phyloP scores from a whole-genome alignment of 2,888 invertebrate genomes.

The Leptopilina myrica region DNA sequence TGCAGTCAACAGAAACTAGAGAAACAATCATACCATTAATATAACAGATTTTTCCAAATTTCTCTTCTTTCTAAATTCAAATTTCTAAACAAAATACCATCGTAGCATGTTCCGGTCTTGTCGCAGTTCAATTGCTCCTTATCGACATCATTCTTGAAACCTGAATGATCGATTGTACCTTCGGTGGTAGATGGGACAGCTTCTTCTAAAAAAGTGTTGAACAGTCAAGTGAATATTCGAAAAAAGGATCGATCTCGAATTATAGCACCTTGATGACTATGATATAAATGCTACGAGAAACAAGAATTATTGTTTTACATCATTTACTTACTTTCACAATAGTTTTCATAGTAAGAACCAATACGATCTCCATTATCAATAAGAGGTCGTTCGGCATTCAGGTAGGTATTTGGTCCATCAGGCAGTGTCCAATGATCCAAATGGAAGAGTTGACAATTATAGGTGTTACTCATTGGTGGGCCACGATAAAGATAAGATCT shows the following conservation, averaged over 20 bases:
- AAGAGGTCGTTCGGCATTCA: slow-evolving; percentile 92
- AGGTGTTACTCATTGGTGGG: slow-evolving; percentile 84
- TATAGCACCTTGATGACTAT: too few relatives aligned
- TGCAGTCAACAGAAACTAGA: slow-evolving; percentile 94
- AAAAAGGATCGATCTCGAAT: too few relatives aligned
- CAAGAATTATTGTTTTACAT: too few relatives aligned
- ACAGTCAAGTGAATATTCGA: background rate
- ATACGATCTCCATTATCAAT: slow-evolving; percentile 94
- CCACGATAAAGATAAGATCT: slow-evolving; percentile 87
- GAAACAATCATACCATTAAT: slow-evolving; percentile 48
- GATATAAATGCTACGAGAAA: too few relatives aligned
- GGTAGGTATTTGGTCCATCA: slow-evolving; percentile 93
- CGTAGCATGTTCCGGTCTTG: slow-evolving; percentile 96
- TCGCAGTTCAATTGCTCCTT: slow-evolving; percentile 83
- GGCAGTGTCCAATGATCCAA: slow-evolving; percentile 94
- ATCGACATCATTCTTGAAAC: slow-evolving; percentile 18
- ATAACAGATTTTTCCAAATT: too few relatives aligned
- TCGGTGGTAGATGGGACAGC: slow-evolving; percentile 32
- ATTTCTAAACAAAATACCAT: slow-evolving; percentile 81
- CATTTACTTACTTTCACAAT: slow-evolving; percentile 88
- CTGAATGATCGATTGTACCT: background rate
- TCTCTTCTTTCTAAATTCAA: too few relatives aligned
- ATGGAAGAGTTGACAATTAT: slow-evolving; percentile 95
- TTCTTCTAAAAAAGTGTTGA: slow-evolving; percentile 13
- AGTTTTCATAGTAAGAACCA: slow-evolving; percentile 93